Evolutionary conservation across 2,888 invertebrate species (phyloP).

Genomic region (Nasonovia ribisnigri): DNA sequence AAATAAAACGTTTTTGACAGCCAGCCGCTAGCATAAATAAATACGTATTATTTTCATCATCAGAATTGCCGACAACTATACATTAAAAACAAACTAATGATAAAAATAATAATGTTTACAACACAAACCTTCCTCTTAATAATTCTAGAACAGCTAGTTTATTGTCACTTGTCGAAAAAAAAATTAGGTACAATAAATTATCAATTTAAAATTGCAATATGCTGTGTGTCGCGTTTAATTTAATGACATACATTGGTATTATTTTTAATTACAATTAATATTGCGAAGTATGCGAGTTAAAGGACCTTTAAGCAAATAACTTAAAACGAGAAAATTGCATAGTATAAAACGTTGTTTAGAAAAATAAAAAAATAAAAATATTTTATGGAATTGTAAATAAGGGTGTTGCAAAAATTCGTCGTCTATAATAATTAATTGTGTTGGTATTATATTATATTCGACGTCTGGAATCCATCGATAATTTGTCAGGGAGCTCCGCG

Average conservation of each 20-base stretch:
- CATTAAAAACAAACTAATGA: background rate
- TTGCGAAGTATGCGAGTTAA: background rate
- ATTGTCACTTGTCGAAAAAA: background rate
- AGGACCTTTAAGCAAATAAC: background rate
- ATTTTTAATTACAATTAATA: background rate
- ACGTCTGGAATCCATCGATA: background rate
- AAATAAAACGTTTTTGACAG: slow-evolving; percentile 1
- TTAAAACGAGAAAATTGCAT: background rate
- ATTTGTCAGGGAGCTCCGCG: background rate
- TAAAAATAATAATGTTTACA: background rate
- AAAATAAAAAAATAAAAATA: background rate
- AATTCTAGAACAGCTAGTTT: background rate
- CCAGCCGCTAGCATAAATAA: background rate
- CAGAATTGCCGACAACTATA: background rate
- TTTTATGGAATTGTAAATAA: background rate
- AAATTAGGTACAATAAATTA: background rate
- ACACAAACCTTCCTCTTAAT: background rate
- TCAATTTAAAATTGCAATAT: background rate
- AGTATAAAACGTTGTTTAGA: background rate
- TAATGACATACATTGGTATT: background rate
- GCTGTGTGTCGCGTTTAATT: background rate
- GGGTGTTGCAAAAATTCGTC: background rate
- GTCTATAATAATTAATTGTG: background rate
- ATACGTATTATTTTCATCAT: slow-evolving; percentile 11
- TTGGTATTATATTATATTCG: background rate